Base-by-base conservation (phyloP, 2,888 invertebrate species). In the Meiosimyza decipiens region DNA sequence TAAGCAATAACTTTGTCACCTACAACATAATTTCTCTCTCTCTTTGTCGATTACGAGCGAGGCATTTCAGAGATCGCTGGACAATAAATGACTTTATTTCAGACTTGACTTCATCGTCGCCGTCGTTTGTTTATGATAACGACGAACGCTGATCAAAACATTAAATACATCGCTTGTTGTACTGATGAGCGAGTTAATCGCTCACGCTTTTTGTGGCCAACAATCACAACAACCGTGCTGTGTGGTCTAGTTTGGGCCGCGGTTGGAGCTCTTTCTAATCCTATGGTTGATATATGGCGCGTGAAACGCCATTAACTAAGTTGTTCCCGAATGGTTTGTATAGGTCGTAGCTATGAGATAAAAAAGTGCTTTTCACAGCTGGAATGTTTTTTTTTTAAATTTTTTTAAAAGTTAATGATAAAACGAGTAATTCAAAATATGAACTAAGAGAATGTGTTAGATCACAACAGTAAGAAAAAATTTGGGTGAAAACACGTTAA, bases 1-100 rank as follows among this genome's bases (percentile, higher is more conserved):
- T 54, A 63, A 59, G 78, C 82, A 82, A 83, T 84, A 83, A 84
- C 79, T 83, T 83, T 83, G 83, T 83, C 83, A 83, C 83, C 84
- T 84, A 82, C 79, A 82, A 82, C 80, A 83, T 82, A 80, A 83
- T 77, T 57, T 52, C 59, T 47, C 15, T n/a, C 9, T 33, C 54
- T 18, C 22, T 9, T 13, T 16, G n/a, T 66, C 66, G 28, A 18
- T 59, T 57, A 9, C 62, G 16, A 40, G 13, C 65, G 6, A 50
- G 15, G 12, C 55, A 15, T 40, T 54, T 33, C 15, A 33, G 28
- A 50, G n/a, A 54, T 40, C 33, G 6, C 16, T 51, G 54, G 40
- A 63, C 70, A 62, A 72, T 47, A 69, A 69, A 72, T 68, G 72
- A 69, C 72, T 72, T 33, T 64, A 72, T 72, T 69, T 55, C 15